Evolutionary conservation across 92 coral and sea anemone species (phyloP).

Genomic region (Palythoa grandiflora): DNA sequence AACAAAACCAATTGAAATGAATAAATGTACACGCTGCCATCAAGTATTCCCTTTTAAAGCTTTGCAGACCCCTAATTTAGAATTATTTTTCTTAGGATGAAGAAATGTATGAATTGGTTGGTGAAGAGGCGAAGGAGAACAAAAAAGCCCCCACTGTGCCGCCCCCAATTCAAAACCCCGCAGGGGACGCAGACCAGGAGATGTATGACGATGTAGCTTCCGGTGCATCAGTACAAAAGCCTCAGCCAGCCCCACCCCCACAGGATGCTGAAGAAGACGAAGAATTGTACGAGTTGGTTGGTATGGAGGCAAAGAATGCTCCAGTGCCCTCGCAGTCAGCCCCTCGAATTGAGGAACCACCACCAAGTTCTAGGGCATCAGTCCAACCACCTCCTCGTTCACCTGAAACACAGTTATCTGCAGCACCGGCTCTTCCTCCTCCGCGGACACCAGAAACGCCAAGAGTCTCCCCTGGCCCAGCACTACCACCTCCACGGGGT

Average conservation of each 20-base stretch:
- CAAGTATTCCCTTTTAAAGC: background rate
- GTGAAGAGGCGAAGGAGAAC: conserved; percentile 36
- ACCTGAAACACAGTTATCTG: conserved; percentile 26
- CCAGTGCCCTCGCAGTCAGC: conserved; percentile 11
- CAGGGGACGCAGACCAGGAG: conserved; percentile 32
- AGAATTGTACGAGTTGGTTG: conserved; percentile 47
- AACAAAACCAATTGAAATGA: no score
- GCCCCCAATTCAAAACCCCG: background rate
- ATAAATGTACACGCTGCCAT: no score
- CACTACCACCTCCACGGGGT: conserved; percentile 37
- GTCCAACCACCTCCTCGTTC: conserved; percentile 30
- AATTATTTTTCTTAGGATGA: background rate
- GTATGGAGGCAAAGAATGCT: conserved; percentile 26
- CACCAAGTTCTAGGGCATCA: background rate
- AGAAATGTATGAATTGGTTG: conserved; percentile 41
- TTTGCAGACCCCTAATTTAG: background rate
- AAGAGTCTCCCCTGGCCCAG: conserved; percentile 17
- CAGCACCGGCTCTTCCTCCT: conserved; percentile 33
- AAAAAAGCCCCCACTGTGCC: background rate
- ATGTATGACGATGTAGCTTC: conserved; percentile 49
- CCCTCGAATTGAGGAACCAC: conserved; percentile 45
- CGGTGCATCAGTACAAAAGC: background rate
- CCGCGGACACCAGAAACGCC: conserved; percentile 40
- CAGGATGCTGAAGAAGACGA: conserved; percentile 20
- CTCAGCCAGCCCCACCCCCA: background rate